Evolutionary conservation across 2,888 invertebrate genomes (phyloP).

Genomic region (Synergus gifuensis): DNA sequence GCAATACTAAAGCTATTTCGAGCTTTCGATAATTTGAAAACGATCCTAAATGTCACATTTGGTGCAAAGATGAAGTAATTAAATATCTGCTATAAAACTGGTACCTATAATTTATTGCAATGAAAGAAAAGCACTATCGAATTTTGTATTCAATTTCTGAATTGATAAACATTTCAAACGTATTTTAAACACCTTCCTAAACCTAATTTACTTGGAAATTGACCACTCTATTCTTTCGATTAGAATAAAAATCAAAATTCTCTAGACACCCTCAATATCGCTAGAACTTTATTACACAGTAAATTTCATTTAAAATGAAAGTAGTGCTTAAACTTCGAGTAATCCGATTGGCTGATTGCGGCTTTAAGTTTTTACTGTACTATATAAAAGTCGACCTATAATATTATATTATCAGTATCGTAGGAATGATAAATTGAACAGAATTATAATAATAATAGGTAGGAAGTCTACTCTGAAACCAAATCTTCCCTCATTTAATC

Average conservation of each 20-base stretch:
- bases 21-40: neutral
- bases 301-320: neutral
- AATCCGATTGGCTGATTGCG: conserved; percentile 13
- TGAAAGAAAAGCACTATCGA: no score
- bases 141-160: no score
- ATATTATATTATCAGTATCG: neutral
- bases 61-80: neutral
- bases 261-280: neutral
- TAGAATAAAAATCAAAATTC: neutral
- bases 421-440: conserved; percentile 2
- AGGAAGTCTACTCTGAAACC: no score
- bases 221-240: neutral
- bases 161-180: no score
- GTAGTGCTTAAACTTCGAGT: conserved; percentile 18
- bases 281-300: neutral
- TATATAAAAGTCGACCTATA: neutral
- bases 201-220: neutral
- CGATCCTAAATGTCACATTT: neutral
- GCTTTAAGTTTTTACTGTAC: neutral
- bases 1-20: neutral
- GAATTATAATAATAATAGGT: neutral
- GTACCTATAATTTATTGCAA: neutral
- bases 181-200: no score
- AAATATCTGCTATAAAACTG: neutral
- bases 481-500: no score